Percentiles rank a stretch among this genome's conserved stretches.
These are phyloP conservation scores for Branchinecta sandiegonensis DNA, from an alignment of 2,888 invertebrate species.

Conservation along the genomic window DNA sequence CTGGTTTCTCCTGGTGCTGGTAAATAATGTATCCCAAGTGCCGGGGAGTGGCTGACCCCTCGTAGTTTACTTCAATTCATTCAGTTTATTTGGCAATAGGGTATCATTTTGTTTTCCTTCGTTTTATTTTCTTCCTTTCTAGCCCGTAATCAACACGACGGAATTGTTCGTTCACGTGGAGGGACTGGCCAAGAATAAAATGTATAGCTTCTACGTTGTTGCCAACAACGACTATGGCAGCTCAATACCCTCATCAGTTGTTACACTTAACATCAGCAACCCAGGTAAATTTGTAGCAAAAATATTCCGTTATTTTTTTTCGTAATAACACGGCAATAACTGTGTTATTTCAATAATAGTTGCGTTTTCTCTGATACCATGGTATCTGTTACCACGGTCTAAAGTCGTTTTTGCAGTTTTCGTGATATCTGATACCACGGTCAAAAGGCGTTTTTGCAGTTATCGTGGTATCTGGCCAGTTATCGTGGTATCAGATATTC, in stretches of 20 bases:
- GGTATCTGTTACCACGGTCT: too few relatives aligned
- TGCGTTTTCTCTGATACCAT: too few relatives aligned
- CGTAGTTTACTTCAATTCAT: background rate
- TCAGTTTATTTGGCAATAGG: background rate
- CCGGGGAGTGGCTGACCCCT: background rate
- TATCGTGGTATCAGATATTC: too few relatives aligned
- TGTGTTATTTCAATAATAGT: too few relatives aligned
- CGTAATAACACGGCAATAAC: too few relatives aligned
- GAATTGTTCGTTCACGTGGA: slow-evolving; percentile 45
- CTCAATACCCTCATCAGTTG: slow-evolving; percentile 63
- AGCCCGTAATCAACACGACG: slow-evolving; percentile 53
- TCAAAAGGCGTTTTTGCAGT: too few relatives aligned
- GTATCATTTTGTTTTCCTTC: background rate
- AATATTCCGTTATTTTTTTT: slow-evolving; percentile 1
- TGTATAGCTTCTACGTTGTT: slow-evolving; percentile 67
- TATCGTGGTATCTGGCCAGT: too few relatives aligned
- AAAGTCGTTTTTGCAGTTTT: too few relatives aligned
- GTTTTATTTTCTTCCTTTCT: slow-evolving; percentile 24
- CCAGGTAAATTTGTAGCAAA: slow-evolving; percentile 22
- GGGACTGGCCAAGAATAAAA: slow-evolving; percentile 48
- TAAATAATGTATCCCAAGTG: too few relatives aligned
- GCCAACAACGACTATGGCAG: slow-evolving; percentile 60
- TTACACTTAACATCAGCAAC: slow-evolving; percentile 52
- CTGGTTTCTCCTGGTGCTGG: too few relatives aligned
- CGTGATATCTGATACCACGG: too few relatives aligned